Evolutionary conservation across 2,888 invertebrate species (phyloP), one percentile per base, ranked within the genome.

Genomic region (Chalcosyrphus nemorum): DNA sequence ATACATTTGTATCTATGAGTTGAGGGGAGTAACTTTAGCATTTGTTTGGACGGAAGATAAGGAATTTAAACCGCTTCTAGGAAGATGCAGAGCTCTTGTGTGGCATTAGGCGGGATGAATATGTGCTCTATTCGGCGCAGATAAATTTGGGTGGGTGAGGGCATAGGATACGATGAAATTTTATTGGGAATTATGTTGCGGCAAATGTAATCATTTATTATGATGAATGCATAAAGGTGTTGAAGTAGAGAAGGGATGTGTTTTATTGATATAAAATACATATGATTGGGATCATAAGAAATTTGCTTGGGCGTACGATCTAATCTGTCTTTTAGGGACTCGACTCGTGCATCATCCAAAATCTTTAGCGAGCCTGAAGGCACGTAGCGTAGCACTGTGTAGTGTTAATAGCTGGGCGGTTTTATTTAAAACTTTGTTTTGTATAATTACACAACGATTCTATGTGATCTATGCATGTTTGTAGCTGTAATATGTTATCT

Each of bases 21-120:
- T n/a, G 27, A 32, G 72, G 70, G 57, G 70, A 56, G 76, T 59
- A 43, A 45, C 65, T 57, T n/a, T 50, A 13, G 27, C 29, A 15
- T 61, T 61, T 76, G 56, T 65, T 54, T 72, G 38, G 61, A 47
- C 35, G n/a, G 27, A 24, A 66, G 82, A 84, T 84, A 84, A 80
- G 82, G 78, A 70, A 78, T 74, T 70, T 52, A 80, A 74, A 84
- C 78, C 61, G 74, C 78, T 84, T 80, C 80, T 80, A 84, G 80
- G 74, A 74, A 63, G 74, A 70, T 50, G 78, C 66, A 32, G 32
- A 50, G n/a, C 15, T 74, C 74, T 68, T 72, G 68, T 84, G 82
- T 84, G 78, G 78, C 63, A 74, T 74, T 63, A 9, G 61, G 35
- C 38, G 47, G 38, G 56, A 56, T 65, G 13, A 24, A 50, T 50